These are phyloP conservation scores for Lithophane socia DNA, from an alignment of 2,888 invertebrate genomes.

Conservation along the genomic window DNA sequence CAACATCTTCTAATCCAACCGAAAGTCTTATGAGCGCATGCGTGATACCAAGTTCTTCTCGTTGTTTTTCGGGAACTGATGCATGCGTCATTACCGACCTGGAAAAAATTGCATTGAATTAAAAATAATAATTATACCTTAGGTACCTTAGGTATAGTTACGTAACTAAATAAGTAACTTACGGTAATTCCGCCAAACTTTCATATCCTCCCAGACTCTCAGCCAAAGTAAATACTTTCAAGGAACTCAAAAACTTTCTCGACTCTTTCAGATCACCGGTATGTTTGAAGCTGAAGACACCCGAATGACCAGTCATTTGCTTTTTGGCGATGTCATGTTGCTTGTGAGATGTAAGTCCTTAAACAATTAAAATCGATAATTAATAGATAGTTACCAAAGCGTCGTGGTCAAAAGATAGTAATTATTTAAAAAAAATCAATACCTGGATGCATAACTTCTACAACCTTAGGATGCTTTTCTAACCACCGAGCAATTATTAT, in stretches of 20 bases:
- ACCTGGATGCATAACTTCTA: conserved; percentile 96
- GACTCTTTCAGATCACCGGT: conserved; percentile 94
- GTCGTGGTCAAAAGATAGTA: too few relatives aligned
- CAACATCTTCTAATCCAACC: conserved; percentile 96
- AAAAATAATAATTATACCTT: background rate
- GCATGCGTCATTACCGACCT: conserved; percentile 98
- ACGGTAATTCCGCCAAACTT: conserved; percentile 98
- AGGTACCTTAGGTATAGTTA: background rate
- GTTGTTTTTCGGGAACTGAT: conserved; percentile 94
- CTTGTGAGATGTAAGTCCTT: conserved; percentile 95
- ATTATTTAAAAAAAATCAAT: conserved; percentile 56
- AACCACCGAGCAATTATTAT: conserved; percentile 95
- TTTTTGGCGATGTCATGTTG: conserved; percentile 94
- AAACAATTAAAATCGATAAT: conserved; percentile 60
- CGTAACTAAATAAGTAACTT: conserved; percentile 81
- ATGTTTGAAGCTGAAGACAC: conserved; percentile 97
- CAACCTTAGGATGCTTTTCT: conserved; percentile 94
- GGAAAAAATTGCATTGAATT: conserved; percentile 67
- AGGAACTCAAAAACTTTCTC: conserved; percentile 92
- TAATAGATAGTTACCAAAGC: background rate
- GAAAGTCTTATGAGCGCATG: conserved; percentile 96
- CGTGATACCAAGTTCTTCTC: conserved; percentile 94
- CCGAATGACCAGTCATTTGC: conserved; percentile 97
- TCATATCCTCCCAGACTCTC: conserved; percentile 99
- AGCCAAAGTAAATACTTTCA: conserved; percentile 96